These are phyloP conservation scores for Pterocles gutturalis DNA, from an alignment of 2,113 vertebrate species.

Conservation along the genomic window DNA sequence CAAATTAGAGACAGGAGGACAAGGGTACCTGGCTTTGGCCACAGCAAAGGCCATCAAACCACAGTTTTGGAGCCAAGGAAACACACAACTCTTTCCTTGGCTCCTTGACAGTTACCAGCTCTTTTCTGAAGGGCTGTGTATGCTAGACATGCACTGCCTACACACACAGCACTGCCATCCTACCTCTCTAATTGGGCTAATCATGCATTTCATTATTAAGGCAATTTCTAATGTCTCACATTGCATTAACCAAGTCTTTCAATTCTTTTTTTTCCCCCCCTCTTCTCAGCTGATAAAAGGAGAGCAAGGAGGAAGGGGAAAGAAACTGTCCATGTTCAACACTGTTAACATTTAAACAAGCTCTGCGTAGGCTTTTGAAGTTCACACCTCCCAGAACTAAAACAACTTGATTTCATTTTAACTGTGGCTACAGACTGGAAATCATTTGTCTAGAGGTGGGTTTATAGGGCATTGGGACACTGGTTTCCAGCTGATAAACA, in stretches of 20 bases:
- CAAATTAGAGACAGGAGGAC: neutral
- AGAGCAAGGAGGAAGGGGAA: neutral
- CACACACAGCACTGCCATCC: neutral
- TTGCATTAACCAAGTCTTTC: neutral
- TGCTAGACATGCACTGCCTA: neutral
- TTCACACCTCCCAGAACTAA: neutral
- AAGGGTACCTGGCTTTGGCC: neutral
- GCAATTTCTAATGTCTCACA: constrained; percentile 25
- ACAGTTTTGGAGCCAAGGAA: neutral
- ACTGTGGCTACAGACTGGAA: neutral
- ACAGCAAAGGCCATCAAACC: neutral
- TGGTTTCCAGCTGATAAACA: neutral
- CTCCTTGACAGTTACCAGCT: neutral
- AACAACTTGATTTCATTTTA: neutral
- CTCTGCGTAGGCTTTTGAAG: neutral
- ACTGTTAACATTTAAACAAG: neutral
- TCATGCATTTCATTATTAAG: constrained; percentile 23
- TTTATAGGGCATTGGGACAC: neutral
- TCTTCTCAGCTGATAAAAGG: neutral
- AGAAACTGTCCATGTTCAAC: neutral
- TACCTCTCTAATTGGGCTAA: constrained; percentile 10
- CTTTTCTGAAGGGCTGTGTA: neutral
- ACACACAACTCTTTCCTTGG: neutral
- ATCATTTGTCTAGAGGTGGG: neutral
- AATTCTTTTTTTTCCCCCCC: neutral